Conservation (phyloP, 2,888 invertebrate species). For the Dusona sp. region DNA sequence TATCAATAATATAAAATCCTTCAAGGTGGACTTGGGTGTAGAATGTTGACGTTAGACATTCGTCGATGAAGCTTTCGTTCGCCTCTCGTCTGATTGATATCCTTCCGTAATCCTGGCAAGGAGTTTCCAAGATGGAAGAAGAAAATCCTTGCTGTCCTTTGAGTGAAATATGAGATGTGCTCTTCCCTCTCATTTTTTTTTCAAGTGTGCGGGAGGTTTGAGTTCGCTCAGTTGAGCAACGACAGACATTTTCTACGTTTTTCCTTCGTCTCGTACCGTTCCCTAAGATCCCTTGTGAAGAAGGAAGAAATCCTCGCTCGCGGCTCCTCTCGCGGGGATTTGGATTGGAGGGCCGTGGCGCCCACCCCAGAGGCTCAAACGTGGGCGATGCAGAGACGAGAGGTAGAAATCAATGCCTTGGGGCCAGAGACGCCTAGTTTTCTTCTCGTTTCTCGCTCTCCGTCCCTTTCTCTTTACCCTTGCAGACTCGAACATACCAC, state of each 20-base stretch:
- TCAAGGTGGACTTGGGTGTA: not conserved
- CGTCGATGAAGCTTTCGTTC: conserved; percentile 38
- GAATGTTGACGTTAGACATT: conserved; percentile 30
- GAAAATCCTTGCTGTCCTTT: conserved; percentile 83
- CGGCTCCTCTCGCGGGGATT: conserved; percentile 77
- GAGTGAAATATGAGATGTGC: conserved; percentile 83
- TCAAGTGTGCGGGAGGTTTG: not conserved
- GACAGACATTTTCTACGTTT: conserved; percentile 66
- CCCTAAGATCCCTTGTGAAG: conserved; percentile 56
- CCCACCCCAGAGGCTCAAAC: conserved; percentile 76
- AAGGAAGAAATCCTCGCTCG: conserved; percentile 54
- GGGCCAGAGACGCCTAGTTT: conserved; percentile 62
- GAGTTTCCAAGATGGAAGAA: conserved; percentile 76
- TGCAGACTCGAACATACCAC: not conserved
- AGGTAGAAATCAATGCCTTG: conserved; percentile 83
- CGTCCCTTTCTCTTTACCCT: not conserved
- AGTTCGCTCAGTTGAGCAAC: conserved; percentile 36
- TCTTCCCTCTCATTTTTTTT: conserved; percentile 66
- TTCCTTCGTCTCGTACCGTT: conserved; percentile 18
- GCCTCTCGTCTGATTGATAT: conserved; percentile 80
- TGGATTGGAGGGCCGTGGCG: conserved; percentile 76
- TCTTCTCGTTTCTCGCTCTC: not conserved
- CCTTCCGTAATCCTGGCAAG: conserved; percentile 80
- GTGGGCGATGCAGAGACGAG: conserved; percentile 84
- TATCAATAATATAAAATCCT: not conserved